Conservation (phyloP, 2,888 invertebrate genomes). For the Auanema freiburgensis region DNA sequence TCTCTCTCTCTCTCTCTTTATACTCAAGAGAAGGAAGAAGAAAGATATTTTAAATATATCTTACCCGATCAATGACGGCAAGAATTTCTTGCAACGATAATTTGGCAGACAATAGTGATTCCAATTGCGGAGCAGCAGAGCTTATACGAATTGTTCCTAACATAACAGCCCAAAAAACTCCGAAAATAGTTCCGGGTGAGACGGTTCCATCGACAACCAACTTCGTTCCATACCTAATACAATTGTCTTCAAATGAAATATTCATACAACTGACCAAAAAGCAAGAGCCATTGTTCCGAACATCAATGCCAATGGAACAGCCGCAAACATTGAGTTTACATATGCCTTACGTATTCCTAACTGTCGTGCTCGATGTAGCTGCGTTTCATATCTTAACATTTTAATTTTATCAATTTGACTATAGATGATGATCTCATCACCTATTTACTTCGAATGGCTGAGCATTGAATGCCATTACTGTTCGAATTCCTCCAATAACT, state of each 20-base stretch:
- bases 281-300: slow-evolving; percentile 64
- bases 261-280: slow-evolving; percentile 51
- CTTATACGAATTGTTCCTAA: slow-evolving; percentile 71
- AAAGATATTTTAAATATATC: slow-evolving; percentile 19
- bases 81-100: slow-evolving; percentile 75
- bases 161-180: slow-evolving; percentile 55
- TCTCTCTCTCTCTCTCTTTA: too few species aligned
- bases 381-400: slow-evolving; percentile 44
- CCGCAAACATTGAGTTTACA: slow-evolving; percentile 43
- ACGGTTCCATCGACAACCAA: slow-evolving; percentile 41
- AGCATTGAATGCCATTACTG: slow-evolving; percentile 61
- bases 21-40: not conserved
- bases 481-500: slow-evolving; percentile 62
- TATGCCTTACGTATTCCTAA: slow-evolving; percentile 63
- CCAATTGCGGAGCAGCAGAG: slow-evolving; percentile 80
- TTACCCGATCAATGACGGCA: slow-evolving; percentile 67
- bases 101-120: slow-evolving; percentile 78
- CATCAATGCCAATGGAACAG: slow-evolving; percentile 61
- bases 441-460: slow-evolving; percentile 56
- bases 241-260: not conserved
- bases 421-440: too few species aligned
- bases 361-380: slow-evolving; percentile 61
- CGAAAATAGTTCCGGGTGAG: slow-evolving; percentile 51
- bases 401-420: too few species aligned
- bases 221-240: slow-evolving; percentile 46